Evolutionary conservation across 1,140 invertebrate genomes (phyloP).

Genomic region (Drosophila mojavensis): DNA sequence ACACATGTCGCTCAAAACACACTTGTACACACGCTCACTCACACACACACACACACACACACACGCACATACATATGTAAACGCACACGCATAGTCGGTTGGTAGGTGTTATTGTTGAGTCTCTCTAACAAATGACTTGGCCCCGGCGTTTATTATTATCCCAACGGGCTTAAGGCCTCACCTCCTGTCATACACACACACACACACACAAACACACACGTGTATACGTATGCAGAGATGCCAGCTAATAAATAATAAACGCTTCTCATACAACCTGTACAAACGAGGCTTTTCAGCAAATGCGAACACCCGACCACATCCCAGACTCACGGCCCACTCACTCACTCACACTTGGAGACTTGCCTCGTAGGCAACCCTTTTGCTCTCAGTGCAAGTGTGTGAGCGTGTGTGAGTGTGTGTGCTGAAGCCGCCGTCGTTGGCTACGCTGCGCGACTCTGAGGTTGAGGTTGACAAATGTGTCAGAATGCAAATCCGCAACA

Average conservation of each 20-base stretch:
- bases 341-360: neutral
- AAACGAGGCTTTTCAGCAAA: slow-evolving; percentile 38
- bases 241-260: slow-evolving; percentile 80
- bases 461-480: slow-evolving; percentile 84
- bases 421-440: slow-evolving; percentile 28
- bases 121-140: slow-evolving; percentile 71
- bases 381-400: neutral
- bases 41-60: slow-evolving; percentile 15
- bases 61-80: too few species aligned
- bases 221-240: slow-evolving; percentile 12
- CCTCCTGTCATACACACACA: slow-evolving; percentile 50
- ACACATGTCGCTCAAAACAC: slow-evolving; percentile 77
- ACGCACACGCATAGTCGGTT: slow-evolving; percentile 6
- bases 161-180: slow-evolving; percentile 65
- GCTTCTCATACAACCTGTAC: slow-evolving; percentile 48
- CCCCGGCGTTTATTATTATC: slow-evolving; percentile 75
- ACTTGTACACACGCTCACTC: slow-evolving; percentile 22
- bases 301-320: slow-evolving; percentile 31
- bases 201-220: slow-evolving; percentile 12
- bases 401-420: slow-evolving; percentile 19
- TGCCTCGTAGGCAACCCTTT: slow-evolving; percentile 45
- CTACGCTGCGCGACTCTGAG: slow-evolving; percentile 48
- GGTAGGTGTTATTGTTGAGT: slow-evolving; percentile 48
- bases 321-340: neutral
- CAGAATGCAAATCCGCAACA: slow-evolving; percentile 84